phyloP scores from a whole-genome alignment of 2,113 vertebrate species.

The Catagonus wagneri region DNA sequence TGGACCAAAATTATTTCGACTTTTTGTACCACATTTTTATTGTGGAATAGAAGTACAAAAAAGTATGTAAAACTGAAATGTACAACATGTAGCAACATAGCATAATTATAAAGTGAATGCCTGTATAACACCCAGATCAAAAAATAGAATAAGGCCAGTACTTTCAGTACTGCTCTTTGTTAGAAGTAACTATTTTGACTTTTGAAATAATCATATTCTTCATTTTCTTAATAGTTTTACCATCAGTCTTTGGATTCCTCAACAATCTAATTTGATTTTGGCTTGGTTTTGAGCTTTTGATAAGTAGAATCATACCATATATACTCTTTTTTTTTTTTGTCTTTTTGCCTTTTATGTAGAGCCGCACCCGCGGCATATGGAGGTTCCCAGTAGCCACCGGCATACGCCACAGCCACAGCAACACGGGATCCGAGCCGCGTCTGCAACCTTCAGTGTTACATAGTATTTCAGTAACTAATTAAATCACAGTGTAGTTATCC shows the following conservation, averaged over 20 bases:
- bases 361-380: too few relatives aligned
- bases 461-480: background rate
- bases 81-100: background rate
- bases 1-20: background rate
- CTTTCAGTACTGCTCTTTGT: background rate
- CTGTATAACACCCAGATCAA: background rate
- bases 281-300: background rate
- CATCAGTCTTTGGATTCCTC: background rate
- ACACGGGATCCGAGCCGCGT: too few relatives aligned
- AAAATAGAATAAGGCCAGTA: background rate
- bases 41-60: background rate
- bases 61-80: background rate
- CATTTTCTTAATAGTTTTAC: slow-evolving; percentile 6
- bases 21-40: background rate
- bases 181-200: background rate
- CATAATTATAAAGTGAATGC: background rate
- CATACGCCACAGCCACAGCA: too few relatives aligned
- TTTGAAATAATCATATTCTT: background rate
- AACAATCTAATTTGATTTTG: background rate
- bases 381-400: too few relatives aligned
- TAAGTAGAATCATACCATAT: background rate
- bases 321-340: background rate
- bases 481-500: background rate
- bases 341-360: too few relatives aligned
- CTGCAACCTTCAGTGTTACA: too few relatives aligned